Conservation (phyloP, 2,113 vertebrate species). For the Bujurquina vittata region DNA sequence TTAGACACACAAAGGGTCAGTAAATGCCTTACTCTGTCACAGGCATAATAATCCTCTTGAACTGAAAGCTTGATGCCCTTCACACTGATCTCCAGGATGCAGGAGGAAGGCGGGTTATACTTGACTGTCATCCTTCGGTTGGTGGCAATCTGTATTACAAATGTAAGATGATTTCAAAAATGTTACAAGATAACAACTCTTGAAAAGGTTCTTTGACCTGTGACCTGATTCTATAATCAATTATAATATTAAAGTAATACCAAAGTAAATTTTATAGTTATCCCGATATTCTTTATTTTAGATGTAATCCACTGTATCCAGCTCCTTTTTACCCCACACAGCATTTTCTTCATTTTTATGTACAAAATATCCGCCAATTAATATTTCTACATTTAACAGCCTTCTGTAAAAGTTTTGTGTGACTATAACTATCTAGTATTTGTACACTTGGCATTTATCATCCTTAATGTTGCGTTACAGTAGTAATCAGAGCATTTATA, state of each 20-base stretch:
- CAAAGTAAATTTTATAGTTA: no score
- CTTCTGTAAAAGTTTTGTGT: no score
- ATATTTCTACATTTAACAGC: no score
- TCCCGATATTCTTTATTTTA: no score
- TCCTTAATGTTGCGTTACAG: no score
- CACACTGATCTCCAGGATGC: slow-evolving; percentile 92
- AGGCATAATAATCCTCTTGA: slow-evolving; percentile 89
- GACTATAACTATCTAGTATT: neutral
- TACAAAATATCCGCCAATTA: no score
- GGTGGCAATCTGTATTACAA: slow-evolving; percentile 88
- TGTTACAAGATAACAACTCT: neutral
- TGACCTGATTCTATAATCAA: neutral
- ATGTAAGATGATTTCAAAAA: neutral
- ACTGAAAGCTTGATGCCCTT: slow-evolving; percentile 94
- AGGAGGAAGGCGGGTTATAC: slow-evolving; percentile 97
- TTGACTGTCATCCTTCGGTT: slow-evolving; percentile 95
- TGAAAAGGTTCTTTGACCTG: neutral
- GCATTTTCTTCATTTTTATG: no score
- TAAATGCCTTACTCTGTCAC: slow-evolving; percentile 78
- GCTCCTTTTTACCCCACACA: no score
- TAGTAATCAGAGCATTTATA: neutral
- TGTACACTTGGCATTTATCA: neutral
- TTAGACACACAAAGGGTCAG: neutral
- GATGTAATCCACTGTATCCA: no score
- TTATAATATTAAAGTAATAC: no score